These are phyloP conservation scores for Aurelia sp. DNA, from an alignment of 30 jellyfish, hydroid and myxozoan genomes.

Conservation along the genomic window DNA sequence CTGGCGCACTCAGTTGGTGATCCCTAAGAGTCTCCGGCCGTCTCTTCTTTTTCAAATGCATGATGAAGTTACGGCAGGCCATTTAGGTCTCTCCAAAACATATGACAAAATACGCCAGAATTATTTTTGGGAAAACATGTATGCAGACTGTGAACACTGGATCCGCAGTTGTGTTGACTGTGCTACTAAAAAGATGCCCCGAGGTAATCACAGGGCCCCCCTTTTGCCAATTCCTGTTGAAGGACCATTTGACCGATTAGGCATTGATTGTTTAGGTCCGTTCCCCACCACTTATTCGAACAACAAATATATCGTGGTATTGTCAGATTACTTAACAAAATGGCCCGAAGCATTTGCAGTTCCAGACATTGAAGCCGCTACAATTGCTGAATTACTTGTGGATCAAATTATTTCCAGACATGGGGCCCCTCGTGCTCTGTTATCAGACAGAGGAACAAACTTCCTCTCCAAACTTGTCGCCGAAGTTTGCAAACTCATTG, in stretches of 20 bases:
- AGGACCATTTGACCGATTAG: too few relatives aligned
- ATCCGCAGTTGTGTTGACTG: too few relatives aligned
- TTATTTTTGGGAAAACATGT: conserved; percentile 61
- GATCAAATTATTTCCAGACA: neutral
- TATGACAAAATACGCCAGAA: conserved; percentile 22
- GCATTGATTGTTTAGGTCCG: too few relatives aligned
- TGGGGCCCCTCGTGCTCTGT: neutral
- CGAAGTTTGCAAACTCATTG: conserved; percentile 19
- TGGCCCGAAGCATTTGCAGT: too few relatives aligned
- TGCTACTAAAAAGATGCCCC: too few relatives aligned
- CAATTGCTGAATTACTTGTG: conserved; percentile 24
- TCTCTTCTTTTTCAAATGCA: neutral
- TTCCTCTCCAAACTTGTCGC: conserved; percentile 24
- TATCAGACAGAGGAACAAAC: conserved; percentile 41
- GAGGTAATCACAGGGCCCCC: too few relatives aligned
- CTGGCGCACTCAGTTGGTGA: too few relatives aligned
- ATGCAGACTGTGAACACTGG: conserved; percentile 3
- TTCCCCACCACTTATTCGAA: too few relatives aligned
- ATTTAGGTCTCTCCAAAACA: conserved; percentile 38
- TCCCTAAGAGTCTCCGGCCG: too few relatives aligned
- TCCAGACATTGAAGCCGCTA: too few relatives aligned
- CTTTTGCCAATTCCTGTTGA: too few relatives aligned
- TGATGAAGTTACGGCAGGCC: conserved; percentile 56
- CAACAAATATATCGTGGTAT: conserved; percentile 23
- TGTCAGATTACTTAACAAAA: neutral